Conservation (phyloP, 2,888 invertebrate species). For the Caenorhabditis sp. region DNA sequence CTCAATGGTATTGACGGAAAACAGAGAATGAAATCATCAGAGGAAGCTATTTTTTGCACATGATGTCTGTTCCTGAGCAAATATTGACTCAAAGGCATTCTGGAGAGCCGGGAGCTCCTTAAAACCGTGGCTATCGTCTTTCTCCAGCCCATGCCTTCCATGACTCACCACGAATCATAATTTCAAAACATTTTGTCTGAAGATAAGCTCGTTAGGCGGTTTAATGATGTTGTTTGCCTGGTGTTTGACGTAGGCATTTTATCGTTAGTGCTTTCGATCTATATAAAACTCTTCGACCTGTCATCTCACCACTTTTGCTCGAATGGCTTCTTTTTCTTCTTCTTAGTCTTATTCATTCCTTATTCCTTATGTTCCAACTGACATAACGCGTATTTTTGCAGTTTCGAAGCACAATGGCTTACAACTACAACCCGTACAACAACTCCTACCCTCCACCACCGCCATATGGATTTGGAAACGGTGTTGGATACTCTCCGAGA, state of each 20-base stretch:
- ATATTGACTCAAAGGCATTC: too few species aligned
- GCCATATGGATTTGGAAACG: slow-evolving; percentile 3
- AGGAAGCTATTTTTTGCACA: too few species aligned
- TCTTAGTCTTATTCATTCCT: slow-evolving; percentile 1
- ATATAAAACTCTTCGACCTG: slow-evolving; percentile 50
- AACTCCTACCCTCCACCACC: slow-evolving; percentile 46
- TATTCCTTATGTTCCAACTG: slow-evolving; percentile 10
- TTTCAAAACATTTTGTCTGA: slow-evolving; percentile 1
- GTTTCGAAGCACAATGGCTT: slow-evolving; percentile 42
- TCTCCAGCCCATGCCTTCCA: too few species aligned
- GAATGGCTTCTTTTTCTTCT: background rate
- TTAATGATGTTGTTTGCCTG: slow-evolving; percentile 28
- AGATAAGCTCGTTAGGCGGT: slow-evolving; percentile 3
- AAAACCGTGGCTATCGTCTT: too few species aligned
- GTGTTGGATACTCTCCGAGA: slow-evolving; percentile 38
- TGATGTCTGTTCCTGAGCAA: too few species aligned
- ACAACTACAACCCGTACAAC: slow-evolving; percentile 58
- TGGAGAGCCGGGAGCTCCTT: too few species aligned
- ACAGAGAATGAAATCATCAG: too few species aligned
- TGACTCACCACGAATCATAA: background rate
- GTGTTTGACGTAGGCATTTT: slow-evolving; percentile 41
- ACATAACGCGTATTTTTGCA: slow-evolving; percentile 16
- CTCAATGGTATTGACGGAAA: too few species aligned
- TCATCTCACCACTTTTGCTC: slow-evolving; percentile 29
- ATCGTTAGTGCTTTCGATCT: slow-evolving; percentile 21